These are phyloP conservation scores for Steatornis caripensis DNA, from an alignment of 2,113 vertebrate genomes.

Conservation along the genomic window DNA sequence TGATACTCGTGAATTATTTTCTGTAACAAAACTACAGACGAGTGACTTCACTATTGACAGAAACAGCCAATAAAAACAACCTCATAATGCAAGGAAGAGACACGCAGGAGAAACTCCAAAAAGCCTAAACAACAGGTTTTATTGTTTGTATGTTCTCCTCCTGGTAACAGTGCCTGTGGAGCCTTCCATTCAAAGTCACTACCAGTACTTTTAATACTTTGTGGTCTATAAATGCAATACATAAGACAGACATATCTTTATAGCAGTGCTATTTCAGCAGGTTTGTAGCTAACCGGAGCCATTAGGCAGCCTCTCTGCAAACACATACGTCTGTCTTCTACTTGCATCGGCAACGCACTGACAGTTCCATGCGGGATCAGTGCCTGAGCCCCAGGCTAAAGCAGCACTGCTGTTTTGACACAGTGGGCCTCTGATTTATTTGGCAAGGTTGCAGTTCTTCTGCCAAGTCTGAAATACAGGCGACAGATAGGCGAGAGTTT, in stretches of 20 bases:
- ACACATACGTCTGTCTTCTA: background rate
- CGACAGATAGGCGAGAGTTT: background rate
- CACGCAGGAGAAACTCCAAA: background rate
- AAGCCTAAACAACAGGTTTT: background rate
- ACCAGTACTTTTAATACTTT: rapidly evolving
- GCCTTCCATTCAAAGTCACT: no score
- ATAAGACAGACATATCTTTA: rapidly evolving
- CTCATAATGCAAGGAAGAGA: background rate
- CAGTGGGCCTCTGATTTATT: background rate
- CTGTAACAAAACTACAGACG: background rate
- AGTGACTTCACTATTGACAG: background rate
- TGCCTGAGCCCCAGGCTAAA: background rate
- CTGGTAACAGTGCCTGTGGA: background rate
- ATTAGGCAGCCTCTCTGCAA: background rate
- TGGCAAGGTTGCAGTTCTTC: background rate
- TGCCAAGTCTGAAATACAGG: background rate
- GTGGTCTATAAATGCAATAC: background rate
- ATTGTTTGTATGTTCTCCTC: background rate
- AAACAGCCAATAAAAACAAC: background rate
- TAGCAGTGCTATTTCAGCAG: background rate
- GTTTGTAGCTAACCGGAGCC: background rate
- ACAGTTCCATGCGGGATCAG: background rate
- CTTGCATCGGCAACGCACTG: rapidly evolving
- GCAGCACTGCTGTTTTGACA: background rate
- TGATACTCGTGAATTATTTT: background rate